A percentile compares a stretch with the other conserved stretches of the same genome.
Evolutionary conservation across 2,113 vertebrate genomes (phyloP).

Genomic region (Micronycteris hirsuta): DNA sequence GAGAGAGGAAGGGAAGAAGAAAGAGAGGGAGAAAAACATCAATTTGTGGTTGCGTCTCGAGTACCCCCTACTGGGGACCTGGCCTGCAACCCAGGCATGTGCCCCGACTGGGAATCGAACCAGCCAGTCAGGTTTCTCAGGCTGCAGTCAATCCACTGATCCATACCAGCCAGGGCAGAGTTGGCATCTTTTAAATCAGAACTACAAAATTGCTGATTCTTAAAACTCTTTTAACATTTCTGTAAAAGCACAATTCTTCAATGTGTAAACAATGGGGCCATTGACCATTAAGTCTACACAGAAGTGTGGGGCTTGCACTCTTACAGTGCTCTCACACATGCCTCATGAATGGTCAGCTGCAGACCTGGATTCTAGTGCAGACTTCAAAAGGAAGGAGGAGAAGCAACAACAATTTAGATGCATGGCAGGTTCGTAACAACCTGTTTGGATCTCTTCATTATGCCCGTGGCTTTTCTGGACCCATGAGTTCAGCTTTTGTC

Average conservation of each 20-base stretch:
- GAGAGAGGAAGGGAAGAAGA: too few relatives aligned
- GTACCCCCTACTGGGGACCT: too few relatives aligned
- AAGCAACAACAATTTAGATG: background rate
- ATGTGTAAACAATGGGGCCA: rapidly evolving
- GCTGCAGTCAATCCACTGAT: too few relatives aligned
- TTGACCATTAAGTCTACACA: background rate
- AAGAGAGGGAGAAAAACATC: too few relatives aligned
- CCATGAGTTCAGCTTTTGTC: background rate
- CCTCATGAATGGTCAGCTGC: rapidly evolving
- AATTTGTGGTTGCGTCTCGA: too few relatives aligned
- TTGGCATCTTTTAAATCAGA: background rate
- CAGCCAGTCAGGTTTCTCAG: too few relatives aligned
- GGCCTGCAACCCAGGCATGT: too few relatives aligned
- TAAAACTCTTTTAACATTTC: background rate
- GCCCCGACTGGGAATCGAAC: too few relatives aligned
- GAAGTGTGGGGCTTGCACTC: background rate
- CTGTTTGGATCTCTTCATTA: background rate
- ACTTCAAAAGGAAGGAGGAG: background rate
- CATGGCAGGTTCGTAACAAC: background rate
- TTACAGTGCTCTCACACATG: background rate
- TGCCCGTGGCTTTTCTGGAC: background rate
- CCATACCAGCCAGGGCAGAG: too few relatives aligned
- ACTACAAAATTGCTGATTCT: background rate
- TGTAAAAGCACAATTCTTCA: background rate
- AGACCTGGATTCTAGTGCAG: background rate